phyloP scores from a whole-genome alignment of 2,888 invertebrate genomes.

The Tanytarsus gracilentus region DNA sequence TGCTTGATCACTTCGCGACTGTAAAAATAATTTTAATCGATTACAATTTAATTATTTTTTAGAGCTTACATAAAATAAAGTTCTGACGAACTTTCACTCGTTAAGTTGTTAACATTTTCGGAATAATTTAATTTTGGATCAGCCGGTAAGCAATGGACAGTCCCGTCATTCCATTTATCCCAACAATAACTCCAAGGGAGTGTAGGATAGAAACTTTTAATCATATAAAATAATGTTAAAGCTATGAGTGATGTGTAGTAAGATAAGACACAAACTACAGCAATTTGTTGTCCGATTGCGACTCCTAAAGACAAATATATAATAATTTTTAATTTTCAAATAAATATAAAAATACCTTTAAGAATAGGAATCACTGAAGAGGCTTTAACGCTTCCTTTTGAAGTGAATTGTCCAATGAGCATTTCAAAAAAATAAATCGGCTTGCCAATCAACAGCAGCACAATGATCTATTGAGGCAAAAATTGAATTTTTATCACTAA shows the following conservation, averaged over 20 bases:
- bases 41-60: conserved; percentile 14
- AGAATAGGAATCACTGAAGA: conserved; percentile 31
- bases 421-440: conserved; percentile 66
- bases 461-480: conserved; percentile 53
- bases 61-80: conserved; percentile 49
- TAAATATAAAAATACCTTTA: too few relatives aligned
- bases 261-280: conserved; percentile 55
- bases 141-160: conserved; percentile 35
- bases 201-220: conserved; percentile 57
- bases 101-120: neutral
- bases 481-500: neutral
- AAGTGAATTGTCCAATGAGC: conserved; percentile 62
- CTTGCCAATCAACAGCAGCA: conserved; percentile 54
- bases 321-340: too few relatives aligned
- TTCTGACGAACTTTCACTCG: conserved; percentile 48
- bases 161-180: conserved; percentile 35
- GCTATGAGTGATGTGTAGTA: conserved; percentile 71
- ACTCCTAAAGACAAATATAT: too few relatives aligned
- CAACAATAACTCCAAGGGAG: conserved; percentile 66
- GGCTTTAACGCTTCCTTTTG: conserved; percentile 57
- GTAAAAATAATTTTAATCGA: neutral
- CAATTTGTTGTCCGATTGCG: conserved; percentile 57
- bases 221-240: conserved; percentile 61
- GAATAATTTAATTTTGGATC: conserved; percentile 30
- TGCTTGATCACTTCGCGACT: conserved; percentile 49